Conservation (phyloP, 2,113 vertebrate genomes). For the Sorex araneus region DNA sequence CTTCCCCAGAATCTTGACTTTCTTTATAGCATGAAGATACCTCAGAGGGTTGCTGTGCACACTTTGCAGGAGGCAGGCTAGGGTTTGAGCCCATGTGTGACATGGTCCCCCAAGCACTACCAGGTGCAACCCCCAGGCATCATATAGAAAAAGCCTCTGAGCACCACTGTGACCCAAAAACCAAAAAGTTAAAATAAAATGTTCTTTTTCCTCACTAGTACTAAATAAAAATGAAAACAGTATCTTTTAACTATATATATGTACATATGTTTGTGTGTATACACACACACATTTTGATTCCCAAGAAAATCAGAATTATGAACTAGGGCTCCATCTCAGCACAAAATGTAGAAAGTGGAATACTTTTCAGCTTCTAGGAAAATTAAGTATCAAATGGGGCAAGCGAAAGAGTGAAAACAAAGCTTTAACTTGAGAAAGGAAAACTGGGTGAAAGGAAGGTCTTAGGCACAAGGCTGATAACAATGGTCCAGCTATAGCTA, state of each 20-base stretch:
- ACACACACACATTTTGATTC: neutral
- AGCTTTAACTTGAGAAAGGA: neutral
- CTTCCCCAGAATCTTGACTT: too few relatives aligned
- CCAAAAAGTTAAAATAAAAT: too few relatives aligned
- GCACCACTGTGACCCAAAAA: too few relatives aligned
- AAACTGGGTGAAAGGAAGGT: slow-evolving; percentile 10
- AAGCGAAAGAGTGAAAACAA: slow-evolving; percentile 13
- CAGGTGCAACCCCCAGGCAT: too few relatives aligned
- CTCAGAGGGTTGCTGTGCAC: too few relatives aligned
- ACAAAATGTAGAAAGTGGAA: neutral
- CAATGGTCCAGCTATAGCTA: neutral
- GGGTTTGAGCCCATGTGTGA: too few relatives aligned
- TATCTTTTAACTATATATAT: neutral
- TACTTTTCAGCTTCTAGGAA: slow-evolving; percentile 47
- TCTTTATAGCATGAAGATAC: too few relatives aligned
- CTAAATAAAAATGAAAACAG: slow-evolving; percentile 49
- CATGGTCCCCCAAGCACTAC: too few relatives aligned
- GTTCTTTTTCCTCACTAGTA: neutral
- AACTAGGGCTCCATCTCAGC: neutral
- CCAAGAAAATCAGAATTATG: slow-evolving; percentile 50
- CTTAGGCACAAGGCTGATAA: slow-evolving; percentile 6
- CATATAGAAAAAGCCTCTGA: too few relatives aligned
- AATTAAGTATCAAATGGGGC: slow-evolving; percentile 29
- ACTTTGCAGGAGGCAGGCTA: too few relatives aligned
- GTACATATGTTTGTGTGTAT: neutral